Percentiles rank a stretch among this genome's conserved stretches.
Conservation (phyloP, 35 echinoderm and acorn worm species). For the Holothuria glaberrima region DNA sequence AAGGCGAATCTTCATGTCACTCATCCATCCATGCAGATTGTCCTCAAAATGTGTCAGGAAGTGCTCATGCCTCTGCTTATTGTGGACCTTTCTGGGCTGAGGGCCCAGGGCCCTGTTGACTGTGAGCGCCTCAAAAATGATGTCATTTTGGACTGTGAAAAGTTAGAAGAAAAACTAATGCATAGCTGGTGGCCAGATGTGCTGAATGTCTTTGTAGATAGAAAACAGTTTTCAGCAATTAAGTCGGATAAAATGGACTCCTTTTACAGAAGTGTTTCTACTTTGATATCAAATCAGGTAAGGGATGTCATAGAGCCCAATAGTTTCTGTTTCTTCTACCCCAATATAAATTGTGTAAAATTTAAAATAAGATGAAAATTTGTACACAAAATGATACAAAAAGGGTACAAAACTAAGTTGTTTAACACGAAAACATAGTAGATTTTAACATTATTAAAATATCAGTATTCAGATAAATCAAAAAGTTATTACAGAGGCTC, state of each 20-base stretch:
- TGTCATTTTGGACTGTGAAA: conserved; percentile 97
- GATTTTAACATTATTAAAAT: no score
- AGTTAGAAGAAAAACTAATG: conserved; percentile 95
- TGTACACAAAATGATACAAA: no score
- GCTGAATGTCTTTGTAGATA: conserved; percentile 90
- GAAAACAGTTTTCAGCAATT: conserved; percentile 71
- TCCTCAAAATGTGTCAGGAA: conserved; percentile 83
- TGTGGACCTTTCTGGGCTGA: conserved; percentile 76
- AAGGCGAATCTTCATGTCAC: conserved; percentile 77
- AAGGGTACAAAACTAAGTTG: no score
- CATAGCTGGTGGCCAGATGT: conserved; percentile 99
- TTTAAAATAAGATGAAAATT: no score
- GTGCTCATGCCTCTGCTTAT: conserved; percentile 64
- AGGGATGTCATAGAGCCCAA: not conserved
- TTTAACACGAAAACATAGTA: no score
- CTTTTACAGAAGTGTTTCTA: conserved; percentile 91
- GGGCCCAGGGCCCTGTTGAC: conserved; percentile 85
- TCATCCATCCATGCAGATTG: conserved; percentile 92
- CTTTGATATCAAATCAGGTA: conserved; percentile 98
- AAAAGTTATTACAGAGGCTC: no score
- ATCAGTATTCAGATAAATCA: no score
- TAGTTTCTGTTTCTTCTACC: no score
- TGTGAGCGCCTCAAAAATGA: conserved; percentile 97
- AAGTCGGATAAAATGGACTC: conserved; percentile 71
- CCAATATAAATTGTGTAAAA: no score